Evolutionary conservation across 2,888 invertebrate genomes (phyloP).

Genomic region (Chromoteleia sp.): DNA sequence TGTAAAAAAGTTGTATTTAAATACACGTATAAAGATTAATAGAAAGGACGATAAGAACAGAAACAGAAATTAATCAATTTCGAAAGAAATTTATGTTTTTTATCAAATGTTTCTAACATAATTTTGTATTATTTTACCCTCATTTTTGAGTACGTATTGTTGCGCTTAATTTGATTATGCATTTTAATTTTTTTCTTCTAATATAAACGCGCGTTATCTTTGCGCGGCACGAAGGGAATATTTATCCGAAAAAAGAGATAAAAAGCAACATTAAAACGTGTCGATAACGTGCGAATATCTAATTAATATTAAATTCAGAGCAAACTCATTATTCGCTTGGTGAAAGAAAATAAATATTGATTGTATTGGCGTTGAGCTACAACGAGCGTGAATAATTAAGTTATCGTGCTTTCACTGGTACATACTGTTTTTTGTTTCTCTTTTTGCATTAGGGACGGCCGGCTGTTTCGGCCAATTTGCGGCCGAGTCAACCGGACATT

Average conservation of each 20-base stretch:
- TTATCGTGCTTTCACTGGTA: conserved; percentile 73
- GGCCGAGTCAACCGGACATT: conserved; percentile 79
- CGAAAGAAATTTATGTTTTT: no score
- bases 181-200: background rate
- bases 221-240: background rate
- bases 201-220: background rate
- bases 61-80: no score
- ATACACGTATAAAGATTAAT: no score
- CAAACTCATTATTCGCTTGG: conserved; percentile 49
- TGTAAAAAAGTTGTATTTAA: no score
- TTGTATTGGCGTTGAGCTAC: conserved; percentile 71
- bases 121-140: no score
- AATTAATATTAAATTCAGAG: conserved; percentile 49
- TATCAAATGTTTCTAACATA: no score
- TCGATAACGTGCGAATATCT: conserved; percentile 39
- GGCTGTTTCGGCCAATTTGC: conserved; percentile 81
- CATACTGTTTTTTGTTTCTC: conserved; percentile 68
- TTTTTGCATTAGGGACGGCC: conserved; percentile 70
- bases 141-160: no score
- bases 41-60: no score
- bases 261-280: conserved; percentile 21
- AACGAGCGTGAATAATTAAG: conserved; percentile 76
- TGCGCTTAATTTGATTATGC: no score
- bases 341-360: conserved; percentile 67
- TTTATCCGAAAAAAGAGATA: conserved; percentile 10